Conservation (phyloP, 2,888 invertebrate species). For the Drosophila demipolita region DNA sequence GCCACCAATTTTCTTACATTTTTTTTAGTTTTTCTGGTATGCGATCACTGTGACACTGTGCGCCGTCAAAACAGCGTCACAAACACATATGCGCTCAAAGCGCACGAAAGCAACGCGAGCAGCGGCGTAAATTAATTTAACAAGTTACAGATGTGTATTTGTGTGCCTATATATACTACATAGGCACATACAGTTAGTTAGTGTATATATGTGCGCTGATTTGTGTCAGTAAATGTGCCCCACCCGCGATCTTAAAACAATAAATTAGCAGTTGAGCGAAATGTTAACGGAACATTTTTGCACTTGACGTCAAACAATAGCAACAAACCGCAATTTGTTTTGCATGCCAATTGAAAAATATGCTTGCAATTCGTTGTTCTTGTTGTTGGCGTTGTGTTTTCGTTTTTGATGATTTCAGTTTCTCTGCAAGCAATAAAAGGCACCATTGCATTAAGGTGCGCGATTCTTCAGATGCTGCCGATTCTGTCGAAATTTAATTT, state of each 20-base stretch:
- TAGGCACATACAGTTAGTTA: neutral
- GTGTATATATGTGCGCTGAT: constrained; percentile 21
- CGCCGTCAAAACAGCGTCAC: constrained; percentile 32
- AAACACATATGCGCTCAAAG: neutral
- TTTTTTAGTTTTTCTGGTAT: neutral
- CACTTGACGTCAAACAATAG: constrained; percentile 55
- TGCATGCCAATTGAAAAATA: constrained; percentile 41
- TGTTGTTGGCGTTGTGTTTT: neutral
- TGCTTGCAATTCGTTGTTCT: constrained; percentile 28
- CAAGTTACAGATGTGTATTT: constrained; percentile 57
- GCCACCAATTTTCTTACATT: neutral
- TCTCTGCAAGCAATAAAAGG: constrained; percentile 40
- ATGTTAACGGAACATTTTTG: constrained; percentile 62
- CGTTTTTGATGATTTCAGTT: constrained; percentile 3
- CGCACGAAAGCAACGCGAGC: constrained; percentile 34
- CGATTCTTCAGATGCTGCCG: constrained; percentile 19
- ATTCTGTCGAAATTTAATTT: constrained; percentile 45
- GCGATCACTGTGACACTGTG: neutral
- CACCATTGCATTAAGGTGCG: constrained; percentile 41
- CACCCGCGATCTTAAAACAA: constrained; percentile 42
- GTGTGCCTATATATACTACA: constrained; percentile 5
- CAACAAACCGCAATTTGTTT: constrained; percentile 33
- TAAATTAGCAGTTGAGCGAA: constrained; percentile 56
- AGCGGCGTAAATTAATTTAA: constrained; percentile 74
- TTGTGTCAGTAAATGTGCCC: constrained; percentile 37